Base-by-base conservation (phyloP, 2,113 vertebrate species). In the Hoplias malabaricus region DNA sequence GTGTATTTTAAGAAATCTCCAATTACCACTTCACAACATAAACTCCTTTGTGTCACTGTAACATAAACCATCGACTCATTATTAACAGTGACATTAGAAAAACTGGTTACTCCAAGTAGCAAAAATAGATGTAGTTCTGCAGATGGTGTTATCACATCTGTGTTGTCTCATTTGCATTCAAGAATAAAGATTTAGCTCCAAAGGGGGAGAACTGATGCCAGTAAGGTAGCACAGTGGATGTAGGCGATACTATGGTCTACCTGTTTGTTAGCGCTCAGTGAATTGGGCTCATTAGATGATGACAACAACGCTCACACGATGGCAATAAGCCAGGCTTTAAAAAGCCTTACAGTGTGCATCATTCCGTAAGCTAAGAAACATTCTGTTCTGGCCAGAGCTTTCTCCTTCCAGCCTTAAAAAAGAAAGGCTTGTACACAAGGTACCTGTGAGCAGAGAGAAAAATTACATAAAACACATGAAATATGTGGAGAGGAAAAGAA, bases 231-330 rank as follows among this genome's bases (percentile, higher is more conserved):
- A 16, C 2, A 19, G 14, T 31, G 29, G 57, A 34, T 13, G 13
- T 16, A 8, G 16, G 31, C 13, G 13, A 33, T 33, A 61, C 57
- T 33, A 33, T 14, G 23, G 57, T 8, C 48, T 68, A 31, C 11
- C 53, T 76, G 12, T 29, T 66, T 67, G 5, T 48, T 57, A 23
- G 12, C 9, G 11, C 33, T 56, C 25, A 23, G 65, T 57, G 25
- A 77, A 59, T 13, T 69, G 21, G 65, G n/a, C 25, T 75, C 19
- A 43, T 77, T 62, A 27, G 54, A 42, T 29, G 16, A n/a, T n/a
- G 57, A 43, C n/a, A n/a, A n/a, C n/a, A n/a, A n/a, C n/a, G 36
- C 23, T 59, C 56, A 59, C 33, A 59, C 2, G 4, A 36, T 16
- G 53, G 29, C 29, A 48, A 34, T 61, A 69, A 77, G 50, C 13